These are phyloP conservation scores for Sitta europaea DNA, from an alignment of 2,113 vertebrate species.

Conservation along the genomic window DNA sequence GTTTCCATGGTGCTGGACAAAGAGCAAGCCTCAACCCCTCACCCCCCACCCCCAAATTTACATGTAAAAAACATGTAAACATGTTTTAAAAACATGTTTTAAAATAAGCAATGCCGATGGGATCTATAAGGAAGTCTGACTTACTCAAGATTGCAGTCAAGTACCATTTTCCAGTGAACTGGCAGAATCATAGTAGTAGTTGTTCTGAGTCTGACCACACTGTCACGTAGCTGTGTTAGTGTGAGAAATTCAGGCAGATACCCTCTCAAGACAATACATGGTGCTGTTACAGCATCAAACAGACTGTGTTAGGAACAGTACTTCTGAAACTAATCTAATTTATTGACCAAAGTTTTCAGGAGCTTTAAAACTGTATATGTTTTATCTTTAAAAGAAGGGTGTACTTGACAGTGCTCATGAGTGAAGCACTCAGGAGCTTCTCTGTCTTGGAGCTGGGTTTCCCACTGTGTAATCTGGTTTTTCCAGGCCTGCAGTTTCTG, in stretches of 20 bases:
- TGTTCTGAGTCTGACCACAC: neutral
- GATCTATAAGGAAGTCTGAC: neutral
- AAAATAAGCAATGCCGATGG: neutral
- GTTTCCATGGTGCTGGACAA: neutral
- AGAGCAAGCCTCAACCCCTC: neutral
- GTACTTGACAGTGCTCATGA: neutral
- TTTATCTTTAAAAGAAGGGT: neutral
- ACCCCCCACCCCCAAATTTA: neutral
- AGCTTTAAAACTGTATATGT: neutral
- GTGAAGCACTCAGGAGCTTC: neutral
- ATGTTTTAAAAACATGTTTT: no score
- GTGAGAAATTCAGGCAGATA: neutral
- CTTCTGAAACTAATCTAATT: neutral
- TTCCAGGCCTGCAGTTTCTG: no score
- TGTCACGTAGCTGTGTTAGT: neutral
- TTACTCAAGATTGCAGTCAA: neutral
- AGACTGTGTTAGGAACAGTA: neutral
- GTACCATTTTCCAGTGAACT: neutral
- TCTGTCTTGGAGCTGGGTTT: neutral
- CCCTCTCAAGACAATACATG: neutral
- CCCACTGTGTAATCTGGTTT: no score
- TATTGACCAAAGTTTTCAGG: neutral
- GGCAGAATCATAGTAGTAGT: neutral
- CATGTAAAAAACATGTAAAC: neutral
- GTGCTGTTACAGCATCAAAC: neutral